Conservation (phyloP, 1,140 invertebrate species). For the Halictus rubicundus region DNA sequence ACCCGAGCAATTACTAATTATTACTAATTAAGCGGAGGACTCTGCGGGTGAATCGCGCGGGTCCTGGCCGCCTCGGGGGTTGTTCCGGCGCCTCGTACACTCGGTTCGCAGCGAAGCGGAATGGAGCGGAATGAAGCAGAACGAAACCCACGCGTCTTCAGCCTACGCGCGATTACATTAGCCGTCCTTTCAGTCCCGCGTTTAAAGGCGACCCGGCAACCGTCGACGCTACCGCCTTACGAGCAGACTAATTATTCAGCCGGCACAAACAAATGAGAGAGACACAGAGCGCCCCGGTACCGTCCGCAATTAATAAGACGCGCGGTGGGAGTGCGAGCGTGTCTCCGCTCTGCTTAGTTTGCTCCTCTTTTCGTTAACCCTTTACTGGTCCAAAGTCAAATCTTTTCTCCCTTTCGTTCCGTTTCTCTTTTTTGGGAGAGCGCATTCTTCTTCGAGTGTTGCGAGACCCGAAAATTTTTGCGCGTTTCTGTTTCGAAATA, state of each 20-base stretch:
- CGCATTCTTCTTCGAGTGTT: no score
- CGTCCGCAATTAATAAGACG: slow-evolving; percentile 14
- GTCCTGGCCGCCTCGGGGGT: slow-evolving; percentile 57
- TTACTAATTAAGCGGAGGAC: slow-evolving; percentile 70
- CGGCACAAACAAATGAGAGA: slow-evolving; percentile 23
- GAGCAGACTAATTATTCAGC: slow-evolving; percentile 35
- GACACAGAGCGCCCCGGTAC: not conserved
- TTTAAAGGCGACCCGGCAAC: slow-evolving; percentile 10
- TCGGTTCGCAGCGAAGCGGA: no score
- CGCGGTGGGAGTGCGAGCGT: not conserved
- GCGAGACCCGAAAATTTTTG: no score
- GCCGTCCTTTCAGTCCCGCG: slow-evolving; percentile 36
- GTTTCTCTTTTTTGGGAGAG: no score
- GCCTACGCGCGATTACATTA: slow-evolving; percentile 55
- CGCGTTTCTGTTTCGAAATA: no score
- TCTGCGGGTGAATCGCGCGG: slow-evolving; percentile 53
- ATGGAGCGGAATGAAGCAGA: not conserved
- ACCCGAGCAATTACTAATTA: slow-evolving; percentile 70
- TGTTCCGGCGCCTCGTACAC: slow-evolving; percentile 52
- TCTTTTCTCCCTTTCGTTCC: no score
- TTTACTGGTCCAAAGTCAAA: no score
- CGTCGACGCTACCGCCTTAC: not conserved
- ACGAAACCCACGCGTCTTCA: slow-evolving; percentile 49
- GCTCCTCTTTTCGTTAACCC: not conserved
- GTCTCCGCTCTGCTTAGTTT: not conserved